A percentile compares a stretch with the other conserved stretches of the same genome.
phyloP scores from a whole-genome alignment of 1,140 invertebrate species.

The Meloidogyne hapla region DNA sequence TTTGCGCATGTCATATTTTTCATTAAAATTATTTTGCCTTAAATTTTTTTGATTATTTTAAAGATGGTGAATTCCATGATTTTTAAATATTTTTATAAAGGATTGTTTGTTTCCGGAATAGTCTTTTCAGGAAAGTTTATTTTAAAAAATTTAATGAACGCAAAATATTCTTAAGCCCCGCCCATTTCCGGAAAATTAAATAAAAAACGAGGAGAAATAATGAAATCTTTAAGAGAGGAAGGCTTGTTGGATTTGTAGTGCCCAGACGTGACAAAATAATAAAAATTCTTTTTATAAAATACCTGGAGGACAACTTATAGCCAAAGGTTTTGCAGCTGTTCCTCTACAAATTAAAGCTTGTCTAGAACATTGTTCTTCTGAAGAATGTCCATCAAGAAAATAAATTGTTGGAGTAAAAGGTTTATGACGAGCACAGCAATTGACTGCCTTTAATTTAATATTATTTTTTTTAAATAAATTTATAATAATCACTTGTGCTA shows the following conservation, averaged over 20 bases:
- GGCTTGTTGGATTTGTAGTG: too few relatives aligned
- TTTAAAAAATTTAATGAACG: too few relatives aligned
- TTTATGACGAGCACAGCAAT: constrained; percentile 23
- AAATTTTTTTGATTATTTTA: background rate
- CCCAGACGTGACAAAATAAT: too few relatives aligned
- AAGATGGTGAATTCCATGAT: too few relatives aligned
- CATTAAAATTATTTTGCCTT: constrained; percentile 19
- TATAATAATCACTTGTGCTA: constrained; percentile 25
- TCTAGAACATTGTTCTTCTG: constrained; percentile 21
- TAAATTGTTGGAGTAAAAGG: constrained; percentile 26
- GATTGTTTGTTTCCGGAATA: too few relatives aligned
- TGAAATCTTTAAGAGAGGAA: too few relatives aligned
- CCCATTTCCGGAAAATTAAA: background rate
- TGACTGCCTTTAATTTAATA: constrained; percentile 3
- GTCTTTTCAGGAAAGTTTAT: too few relatives aligned
- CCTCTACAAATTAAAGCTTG: constrained; percentile 30
- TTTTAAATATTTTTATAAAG: too few relatives aligned
- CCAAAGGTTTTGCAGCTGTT: constrained; percentile 13
- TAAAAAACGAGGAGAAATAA: too few relatives aligned
- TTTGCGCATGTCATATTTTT: constrained; percentile 22
- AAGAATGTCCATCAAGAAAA: constrained; percentile 8
- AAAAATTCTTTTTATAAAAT: background rate
- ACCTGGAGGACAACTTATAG: constrained; percentile 26
- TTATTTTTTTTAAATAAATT: too few relatives aligned
- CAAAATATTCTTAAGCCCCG: too few relatives aligned